Conservation (phyloP, 2,888 invertebrate genomes). For the Stegana nigrithorax region DNA sequence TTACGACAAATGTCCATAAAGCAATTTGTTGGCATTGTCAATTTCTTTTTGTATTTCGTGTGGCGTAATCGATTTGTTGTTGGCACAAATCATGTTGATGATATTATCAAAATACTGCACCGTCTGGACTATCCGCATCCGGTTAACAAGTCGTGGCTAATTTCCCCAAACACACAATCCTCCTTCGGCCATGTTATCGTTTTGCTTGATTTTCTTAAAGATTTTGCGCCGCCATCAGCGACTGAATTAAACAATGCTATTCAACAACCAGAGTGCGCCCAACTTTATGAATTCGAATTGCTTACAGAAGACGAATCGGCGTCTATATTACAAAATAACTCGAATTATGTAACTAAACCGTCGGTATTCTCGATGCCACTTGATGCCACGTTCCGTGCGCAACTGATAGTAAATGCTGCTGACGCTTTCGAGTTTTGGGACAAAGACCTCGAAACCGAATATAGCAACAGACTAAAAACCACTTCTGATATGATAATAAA, state of each 20-base stretch:
- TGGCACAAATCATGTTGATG: conserved; percentile 61
- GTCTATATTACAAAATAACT: conserved; percentile 34
- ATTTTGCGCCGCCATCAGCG: conserved; percentile 47
- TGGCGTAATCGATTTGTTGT: conserved; percentile 59
- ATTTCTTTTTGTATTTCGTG: conserved; percentile 58
- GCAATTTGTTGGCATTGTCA: conserved; percentile 63
- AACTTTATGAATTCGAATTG: conserved; percentile 39
- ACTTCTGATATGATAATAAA: conserved; percentile 49
- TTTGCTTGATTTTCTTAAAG: conserved; percentile 62
- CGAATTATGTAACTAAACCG: conserved; percentile 11
- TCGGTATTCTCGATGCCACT: conserved; percentile 18
- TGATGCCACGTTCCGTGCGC: conserved; percentile 50
- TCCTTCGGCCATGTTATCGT: conserved; percentile 64
- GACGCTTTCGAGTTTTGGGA: conserved; percentile 62
- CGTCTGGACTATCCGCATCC: conserved; percentile 64
- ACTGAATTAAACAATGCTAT: not conserved
- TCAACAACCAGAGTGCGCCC: conserved; percentile 1
- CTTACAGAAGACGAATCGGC: conserved; percentile 35
- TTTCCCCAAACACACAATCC: conserved; percentile 66
- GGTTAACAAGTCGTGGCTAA: conserved; percentile 66
- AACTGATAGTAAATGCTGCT: conserved; percentile 46
- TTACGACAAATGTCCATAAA: conserved; percentile 66
- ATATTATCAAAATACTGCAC: conserved; percentile 57
- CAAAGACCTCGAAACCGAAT: conserved; percentile 53
- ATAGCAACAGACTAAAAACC: conserved; percentile 41